Base-by-base conservation (phyloP, 2,113 vertebrate species). In the Callospermophilus lateralis region DNA sequence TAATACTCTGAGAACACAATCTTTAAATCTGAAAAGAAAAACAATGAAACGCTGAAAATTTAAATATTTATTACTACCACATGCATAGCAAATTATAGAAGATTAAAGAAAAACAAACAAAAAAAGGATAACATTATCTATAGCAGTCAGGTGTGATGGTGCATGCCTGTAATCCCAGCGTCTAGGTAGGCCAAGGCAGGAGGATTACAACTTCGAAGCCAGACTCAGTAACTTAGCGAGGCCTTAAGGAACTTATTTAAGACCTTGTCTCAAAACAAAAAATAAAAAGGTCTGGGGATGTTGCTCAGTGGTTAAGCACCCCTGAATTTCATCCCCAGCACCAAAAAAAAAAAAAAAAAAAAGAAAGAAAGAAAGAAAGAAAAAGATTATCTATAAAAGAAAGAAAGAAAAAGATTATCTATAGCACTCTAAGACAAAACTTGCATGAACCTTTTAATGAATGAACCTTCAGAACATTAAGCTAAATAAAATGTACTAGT, bases 1-100 rank as follows among this genome's bases (percentile, higher is more conserved):
- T 90, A 20, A 81, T 79, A 55, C n/a, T 55, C 70, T 8, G 3
- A 16, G 53, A 58, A 93, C 37, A 94, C n/a, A 77, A 80, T 74
- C 67, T 93, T 45, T 34, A 73, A 90, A 88, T 84, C 22, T 79
- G 37, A 88, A 94, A 89, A 55, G 8, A 92, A 32, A 95, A 87
- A 58, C 1, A 30, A 73, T 32, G 20, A 73, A 96, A 94, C 34
- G 28, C 22, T 72, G 19, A 34, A 93, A 73, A 4, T 80, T 58
- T 65, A 86, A 89, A 89, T 70, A 83, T 58, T 72, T 91, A 74
- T 30, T 83, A 39, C 65, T 91, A 65, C 17, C n/a, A 65, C 2
- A 67, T 13, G n/a, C 42, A 86, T 0, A 88, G 67, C 87, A 74
- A 78, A 93, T 51, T 61, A 55, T 53, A n/a, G n/a, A 6, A 70